Evolutionary conservation across 2,888 invertebrate species (phyloP).

Genomic region (Dione vanillae): DNA sequence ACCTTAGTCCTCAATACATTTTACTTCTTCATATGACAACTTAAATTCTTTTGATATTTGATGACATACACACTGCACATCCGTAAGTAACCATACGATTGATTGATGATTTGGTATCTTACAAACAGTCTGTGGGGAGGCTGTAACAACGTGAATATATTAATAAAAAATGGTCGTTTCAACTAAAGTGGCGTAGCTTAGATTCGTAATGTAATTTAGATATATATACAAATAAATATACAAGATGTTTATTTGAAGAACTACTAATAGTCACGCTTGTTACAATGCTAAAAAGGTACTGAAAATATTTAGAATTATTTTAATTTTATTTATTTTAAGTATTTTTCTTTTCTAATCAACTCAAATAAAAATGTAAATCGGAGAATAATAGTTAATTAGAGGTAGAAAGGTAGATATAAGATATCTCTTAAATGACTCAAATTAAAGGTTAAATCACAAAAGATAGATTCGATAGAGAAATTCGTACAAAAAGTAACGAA

Average conservation of each 20-base stretch:
- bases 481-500: conserved; percentile 12
- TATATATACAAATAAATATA: neutral
- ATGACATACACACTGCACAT: conserved; percentile 27
- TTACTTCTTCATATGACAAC: neutral
- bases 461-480: neutral
- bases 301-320: too few relatives aligned
- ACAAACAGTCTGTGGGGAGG: too few relatives aligned
- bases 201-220: too few relatives aligned
- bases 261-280: too few relatives aligned
- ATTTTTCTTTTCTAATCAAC: neutral
- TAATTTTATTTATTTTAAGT: too few relatives aligned
- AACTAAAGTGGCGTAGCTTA: too few relatives aligned
- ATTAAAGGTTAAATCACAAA: conserved; percentile 9
- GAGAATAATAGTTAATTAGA: neutral
- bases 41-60: conserved; percentile 21
- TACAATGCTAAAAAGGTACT: too few relatives aligned
- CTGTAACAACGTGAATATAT: neutral
- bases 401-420: conserved; percentile 3
- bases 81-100: conserved; percentile 27
- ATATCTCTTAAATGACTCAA: conserved; percentile 1
- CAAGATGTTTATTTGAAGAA: too few relatives aligned
- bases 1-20: too few relatives aligned
- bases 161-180: neutral
- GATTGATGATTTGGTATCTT: conserved; percentile 20
- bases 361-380: neutral